Evolutionary conservation across 30 jellyfish, hydroid and myxozoan species (phyloP).

Genomic region (Pelagia noctiluca): DNA sequence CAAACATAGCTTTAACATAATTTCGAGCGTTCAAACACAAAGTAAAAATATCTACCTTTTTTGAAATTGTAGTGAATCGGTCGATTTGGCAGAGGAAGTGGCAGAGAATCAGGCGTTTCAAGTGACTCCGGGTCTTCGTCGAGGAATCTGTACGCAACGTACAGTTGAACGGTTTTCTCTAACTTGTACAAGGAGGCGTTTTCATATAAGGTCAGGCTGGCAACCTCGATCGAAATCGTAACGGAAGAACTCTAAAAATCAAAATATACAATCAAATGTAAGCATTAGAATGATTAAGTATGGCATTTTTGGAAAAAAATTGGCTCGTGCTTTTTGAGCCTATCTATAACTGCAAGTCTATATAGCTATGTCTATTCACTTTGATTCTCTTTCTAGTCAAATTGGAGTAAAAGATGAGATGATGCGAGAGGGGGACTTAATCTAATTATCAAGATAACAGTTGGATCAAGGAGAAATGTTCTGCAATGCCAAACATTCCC

Average conservation of each 20-base stretch:
- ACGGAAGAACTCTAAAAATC: neutral
- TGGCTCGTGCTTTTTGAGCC: too few relatives aligned
- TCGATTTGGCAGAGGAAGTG: slow-evolving; percentile 81
- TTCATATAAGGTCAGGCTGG: slow-evolving; percentile 73
- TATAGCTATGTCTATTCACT: neutral
- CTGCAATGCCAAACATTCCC: too few relatives aligned
- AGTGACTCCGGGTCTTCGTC: slow-evolving; percentile 85
- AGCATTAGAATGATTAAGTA: neutral
- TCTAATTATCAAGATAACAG: too few relatives aligned
- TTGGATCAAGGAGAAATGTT: too few relatives aligned
- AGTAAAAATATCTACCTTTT: slow-evolving; percentile 54
- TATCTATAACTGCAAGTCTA: too few relatives aligned
- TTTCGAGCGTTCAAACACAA: too few relatives aligned
- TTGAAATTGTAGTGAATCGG: slow-evolving; percentile 88
- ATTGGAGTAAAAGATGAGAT: too few relatives aligned
- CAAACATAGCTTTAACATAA: too few relatives aligned
- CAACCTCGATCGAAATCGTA: slow-evolving; percentile 63
- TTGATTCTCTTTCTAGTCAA: neutral
- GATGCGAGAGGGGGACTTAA: too few relatives aligned
- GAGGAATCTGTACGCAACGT: slow-evolving; percentile 83
- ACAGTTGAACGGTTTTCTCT: slow-evolving; percentile 70
- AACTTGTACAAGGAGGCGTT: slow-evolving; percentile 69
- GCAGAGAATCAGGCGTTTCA: slow-evolving; percentile 96
- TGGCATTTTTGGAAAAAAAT: neutral
- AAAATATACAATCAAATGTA: neutral